phyloP scores from a whole-genome alignment of 1,140 invertebrate species.

The Philopotamus ludificatus region DNA sequence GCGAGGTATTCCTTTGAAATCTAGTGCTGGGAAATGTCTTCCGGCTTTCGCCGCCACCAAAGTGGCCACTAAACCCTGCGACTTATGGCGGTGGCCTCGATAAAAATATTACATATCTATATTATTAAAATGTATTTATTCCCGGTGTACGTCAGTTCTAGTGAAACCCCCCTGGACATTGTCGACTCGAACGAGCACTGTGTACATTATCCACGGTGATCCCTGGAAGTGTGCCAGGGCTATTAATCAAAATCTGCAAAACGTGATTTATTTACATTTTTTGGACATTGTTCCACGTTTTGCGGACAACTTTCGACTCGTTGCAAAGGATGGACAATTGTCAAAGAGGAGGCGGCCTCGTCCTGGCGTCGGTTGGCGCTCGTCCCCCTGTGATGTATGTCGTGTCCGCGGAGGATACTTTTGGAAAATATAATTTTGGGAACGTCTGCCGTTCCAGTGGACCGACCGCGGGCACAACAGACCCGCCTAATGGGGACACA shows the following conservation, averaged over 20 bases:
- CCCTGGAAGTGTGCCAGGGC: too few relatives aligned
- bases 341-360: not conserved
- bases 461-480: slow-evolving; percentile 24
- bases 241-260: too few relatives aligned
- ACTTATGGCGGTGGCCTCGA: not conserved
- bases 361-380: too few relatives aligned
- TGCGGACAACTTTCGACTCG: not conserved
- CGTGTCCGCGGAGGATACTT: slow-evolving; percentile 16
- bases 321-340: not conserved
- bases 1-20: not conserved
- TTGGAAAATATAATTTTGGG: slow-evolving; percentile 27
- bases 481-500: slow-evolving; percentile 24
- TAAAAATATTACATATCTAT: too few relatives aligned
- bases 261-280: too few relatives aligned
- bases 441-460: slow-evolving; percentile 26
- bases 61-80: slow-evolving; percentile 3
- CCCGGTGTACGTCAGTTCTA: too few relatives aligned
- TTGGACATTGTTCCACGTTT: not conserved
- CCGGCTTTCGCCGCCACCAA: not conserved
- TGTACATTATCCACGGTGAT: too few relatives aligned
- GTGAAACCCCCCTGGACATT: too few relatives aligned
- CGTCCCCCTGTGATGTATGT: slow-evolving; percentile 11
- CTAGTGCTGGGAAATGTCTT: not conserved
- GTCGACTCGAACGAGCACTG: too few relatives aligned
- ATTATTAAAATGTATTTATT: too few relatives aligned